These are phyloP conservation scores for Watsonalla binaria DNA, from an alignment of 2,888 invertebrate genomes.

Conservation along the genomic window DNA sequence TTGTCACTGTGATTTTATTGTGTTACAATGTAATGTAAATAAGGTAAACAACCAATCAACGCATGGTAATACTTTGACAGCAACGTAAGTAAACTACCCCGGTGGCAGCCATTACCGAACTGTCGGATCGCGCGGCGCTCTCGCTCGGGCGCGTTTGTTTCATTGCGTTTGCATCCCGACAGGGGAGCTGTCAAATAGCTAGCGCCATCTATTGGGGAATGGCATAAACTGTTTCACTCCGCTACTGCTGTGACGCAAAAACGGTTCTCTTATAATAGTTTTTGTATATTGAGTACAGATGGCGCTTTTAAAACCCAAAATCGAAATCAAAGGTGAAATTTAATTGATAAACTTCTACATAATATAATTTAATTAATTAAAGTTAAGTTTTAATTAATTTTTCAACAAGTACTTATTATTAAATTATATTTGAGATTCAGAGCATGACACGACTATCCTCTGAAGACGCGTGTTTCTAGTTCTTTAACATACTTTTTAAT, in stretches of 20 bases:
- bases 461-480: no score
- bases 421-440: no score
- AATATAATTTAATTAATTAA: no score
- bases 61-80: conserved; percentile 30
- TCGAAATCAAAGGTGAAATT: no score
- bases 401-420: no score
- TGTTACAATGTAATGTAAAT: conserved; percentile 58
- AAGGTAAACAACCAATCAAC: conserved; percentile 72
- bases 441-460: no score
- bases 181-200: conserved; percentile 3
- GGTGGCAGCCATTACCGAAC: conserved; percentile 76
- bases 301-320: neutral
- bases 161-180: neutral
- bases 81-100: conserved; percentile 53
- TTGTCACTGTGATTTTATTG: conserved; percentile 44
- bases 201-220: conserved; percentile 27
- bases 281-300: neutral
- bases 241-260: neutral
- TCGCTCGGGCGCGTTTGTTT: conserved; percentile 18
- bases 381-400: no score
- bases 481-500: no score
- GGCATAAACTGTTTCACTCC: neutral
- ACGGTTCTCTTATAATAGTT: no score
- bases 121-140: conserved; percentile 31
- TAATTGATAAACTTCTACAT: no score